A percentile compares a stretch with the other conserved stretches of the same genome.
Evolutionary conservation across 2,888 invertebrate species (phyloP).

Genomic region (Drosophila longiperda): DNA sequence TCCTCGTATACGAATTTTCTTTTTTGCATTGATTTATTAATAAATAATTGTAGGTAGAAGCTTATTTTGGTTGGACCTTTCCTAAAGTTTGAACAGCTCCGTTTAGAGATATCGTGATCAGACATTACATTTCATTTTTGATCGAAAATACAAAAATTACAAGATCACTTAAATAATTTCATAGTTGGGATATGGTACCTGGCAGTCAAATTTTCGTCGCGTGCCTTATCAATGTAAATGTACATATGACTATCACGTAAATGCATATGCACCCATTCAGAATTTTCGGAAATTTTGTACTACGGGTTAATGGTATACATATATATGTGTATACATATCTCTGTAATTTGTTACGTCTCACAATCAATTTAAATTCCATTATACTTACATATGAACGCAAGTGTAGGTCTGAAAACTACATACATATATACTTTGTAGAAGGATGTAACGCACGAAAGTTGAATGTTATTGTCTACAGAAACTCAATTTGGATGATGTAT

Average conservation of each 20-base stretch:
- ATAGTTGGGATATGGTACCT: background rate
- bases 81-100: background rate
- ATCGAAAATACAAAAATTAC: background rate
- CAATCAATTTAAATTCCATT: constrained; percentile 2
- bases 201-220: background rate
- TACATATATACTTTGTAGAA: constrained; percentile 10
- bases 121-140: background rate
- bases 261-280: background rate
- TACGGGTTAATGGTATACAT: background rate
- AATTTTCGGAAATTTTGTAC: background rate
- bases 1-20: background rate
- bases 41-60: background rate
- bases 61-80: background rate
- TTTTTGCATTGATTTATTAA: background rate
- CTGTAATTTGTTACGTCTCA: background rate
- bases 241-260: background rate
- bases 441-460: constrained; percentile 6
- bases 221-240: background rate
- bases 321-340: background rate
- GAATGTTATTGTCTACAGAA: background rate
- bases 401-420: background rate
- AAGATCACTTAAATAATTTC: background rate
- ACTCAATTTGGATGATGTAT: background rate
- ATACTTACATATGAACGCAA: constrained; percentile 12
- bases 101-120: background rate